Evolutionary conservation across 2,888 invertebrate genomes (phyloP).

Genomic region (Beris chalybata): DNA sequence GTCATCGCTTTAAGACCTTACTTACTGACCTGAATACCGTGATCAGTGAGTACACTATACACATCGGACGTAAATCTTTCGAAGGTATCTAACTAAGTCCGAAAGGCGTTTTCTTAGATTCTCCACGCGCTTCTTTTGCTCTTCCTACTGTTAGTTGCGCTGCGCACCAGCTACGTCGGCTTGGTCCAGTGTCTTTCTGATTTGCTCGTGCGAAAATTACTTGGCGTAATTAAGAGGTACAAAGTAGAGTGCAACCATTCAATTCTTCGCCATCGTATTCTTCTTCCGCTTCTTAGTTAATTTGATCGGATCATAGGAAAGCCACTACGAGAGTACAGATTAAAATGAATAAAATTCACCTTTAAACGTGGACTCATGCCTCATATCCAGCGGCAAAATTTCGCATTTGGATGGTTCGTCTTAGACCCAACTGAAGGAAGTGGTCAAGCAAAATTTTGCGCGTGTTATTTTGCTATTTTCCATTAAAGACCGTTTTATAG

Average conservation of each 20-base stretch:
- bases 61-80: not conserved
- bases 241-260: constrained; percentile 10
- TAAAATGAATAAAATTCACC: too few species aligned
- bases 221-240: constrained; percentile 19
- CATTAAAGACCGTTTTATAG: constrained; percentile 4
- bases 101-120: not conserved
- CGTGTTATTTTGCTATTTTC: constrained; percentile 9
- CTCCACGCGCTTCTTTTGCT: not conserved
- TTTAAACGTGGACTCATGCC: too few species aligned
- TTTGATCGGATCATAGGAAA: too few species aligned
- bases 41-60: not conserved
- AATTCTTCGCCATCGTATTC: not conserved
- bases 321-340: too few species aligned
- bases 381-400: too few species aligned
- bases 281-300: too few species aligned
- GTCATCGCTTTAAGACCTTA: constrained; percentile 5
- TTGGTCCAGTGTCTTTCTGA: constrained; percentile 10
- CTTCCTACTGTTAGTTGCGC: not conserved
- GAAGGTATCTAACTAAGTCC: constrained; percentile 7
- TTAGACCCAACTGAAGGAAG: too few species aligned
- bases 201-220: constrained; percentile 8
- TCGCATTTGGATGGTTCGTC: too few species aligned
- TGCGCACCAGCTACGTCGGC: not conserved
- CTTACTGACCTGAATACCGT: constrained; percentile 29
- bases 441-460: not conserved